Percentiles rank a stretch among this genome's conserved stretches.
Evolutionary conservation across 2,888 invertebrate genomes (phyloP).

Genomic region (Galeopsomyia nigrocyanea): DNA sequence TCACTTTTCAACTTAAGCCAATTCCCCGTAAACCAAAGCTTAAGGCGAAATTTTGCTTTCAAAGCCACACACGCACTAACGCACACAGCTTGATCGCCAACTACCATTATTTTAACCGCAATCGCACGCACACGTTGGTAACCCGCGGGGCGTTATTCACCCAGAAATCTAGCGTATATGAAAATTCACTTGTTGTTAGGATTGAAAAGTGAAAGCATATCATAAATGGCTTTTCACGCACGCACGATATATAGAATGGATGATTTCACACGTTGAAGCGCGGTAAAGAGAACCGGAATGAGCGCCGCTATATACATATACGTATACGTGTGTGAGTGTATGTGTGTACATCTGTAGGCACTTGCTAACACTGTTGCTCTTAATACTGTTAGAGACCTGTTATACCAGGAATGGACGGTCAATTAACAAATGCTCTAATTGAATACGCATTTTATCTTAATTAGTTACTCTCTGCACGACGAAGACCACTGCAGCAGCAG

Average conservation of each 20-base stretch:
- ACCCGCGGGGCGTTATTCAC: constrained; percentile 2
- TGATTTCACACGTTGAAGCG: constrained; percentile 41
- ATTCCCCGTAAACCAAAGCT: too few relatives aligned
- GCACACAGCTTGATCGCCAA: too few relatives aligned
- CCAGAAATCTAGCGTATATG: background rate
- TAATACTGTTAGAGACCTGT: constrained; percentile 45
- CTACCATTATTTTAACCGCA: too few relatives aligned
- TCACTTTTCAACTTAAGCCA: too few relatives aligned
- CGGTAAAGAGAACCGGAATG: constrained; percentile 35
- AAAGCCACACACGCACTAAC: too few relatives aligned
- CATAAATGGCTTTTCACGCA: constrained; percentile 20
- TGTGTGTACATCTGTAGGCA: constrained; percentile 8
- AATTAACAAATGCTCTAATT: constrained; percentile 47
- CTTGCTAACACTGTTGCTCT: constrained; percentile 34
- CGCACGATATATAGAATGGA: constrained; percentile 20
- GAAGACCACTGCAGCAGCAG: background rate
- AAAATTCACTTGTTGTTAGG: too few relatives aligned
- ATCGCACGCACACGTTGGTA: constrained; percentile 4
- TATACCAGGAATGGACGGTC: constrained; percentile 32
- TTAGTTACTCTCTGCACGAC: constrained; percentile 24
- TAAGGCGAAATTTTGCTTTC: too few relatives aligned
- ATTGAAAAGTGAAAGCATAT: constrained; percentile 36
- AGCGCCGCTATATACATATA: constrained; percentile 11
- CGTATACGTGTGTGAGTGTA: background rate
- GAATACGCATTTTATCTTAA: constrained; percentile 46